These are phyloP conservation scores for Acrocephalus kingi DNA, from an alignment of 2,113 vertebrate genomes.

Conservation along the genomic window DNA sequence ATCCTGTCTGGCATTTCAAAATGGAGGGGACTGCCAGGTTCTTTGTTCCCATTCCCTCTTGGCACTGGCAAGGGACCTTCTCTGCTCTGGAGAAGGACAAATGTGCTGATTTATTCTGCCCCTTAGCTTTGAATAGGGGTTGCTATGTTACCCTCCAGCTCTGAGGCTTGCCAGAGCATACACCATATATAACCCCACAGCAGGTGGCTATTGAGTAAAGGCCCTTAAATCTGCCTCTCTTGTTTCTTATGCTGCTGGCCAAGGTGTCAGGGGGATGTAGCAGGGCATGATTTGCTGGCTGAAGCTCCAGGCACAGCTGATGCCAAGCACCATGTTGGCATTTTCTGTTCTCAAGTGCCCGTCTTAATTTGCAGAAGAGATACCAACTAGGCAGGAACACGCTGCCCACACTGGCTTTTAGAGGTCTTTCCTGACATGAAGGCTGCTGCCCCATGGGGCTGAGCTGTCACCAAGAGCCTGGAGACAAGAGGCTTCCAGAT, in stretches of 20 bases:
- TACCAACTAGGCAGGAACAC: background rate
- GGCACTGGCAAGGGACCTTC: slow-evolving; percentile 54
- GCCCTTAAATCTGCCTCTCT: slow-evolving; percentile 62
- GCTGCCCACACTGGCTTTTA: background rate
- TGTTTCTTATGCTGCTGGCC: slow-evolving; percentile 45
- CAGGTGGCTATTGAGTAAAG: slow-evolving; percentile 66
- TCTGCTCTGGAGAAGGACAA: slow-evolving; percentile 59
- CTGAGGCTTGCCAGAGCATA: slow-evolving; percentile 60
- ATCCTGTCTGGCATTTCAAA: slow-evolving; percentile 65
- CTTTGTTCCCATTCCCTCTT: slow-evolving; percentile 62
- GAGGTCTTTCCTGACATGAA: background rate
- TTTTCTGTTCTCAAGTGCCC: slow-evolving; percentile 22
- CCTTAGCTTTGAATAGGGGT: slow-evolving; percentile 68
- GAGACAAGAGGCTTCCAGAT: background rate
- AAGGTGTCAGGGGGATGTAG: slow-evolving; percentile 28
- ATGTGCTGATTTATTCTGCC: slow-evolving; percentile 70
- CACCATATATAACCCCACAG: slow-evolving; percentile 68
- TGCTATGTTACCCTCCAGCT: slow-evolving; percentile 66
- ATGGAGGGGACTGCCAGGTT: slow-evolving; percentile 58
- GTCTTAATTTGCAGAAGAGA: slow-evolving; percentile 28
- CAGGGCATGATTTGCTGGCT: slow-evolving; percentile 39
- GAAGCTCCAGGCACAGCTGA: background rate
- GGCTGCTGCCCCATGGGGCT: background rate
- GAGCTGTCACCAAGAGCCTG: background rate
- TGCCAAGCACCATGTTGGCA: slow-evolving; percentile 25